phyloP scores from a whole-genome alignment of 2,888 invertebrate species.

The Mesoligia furuncula region DNA sequence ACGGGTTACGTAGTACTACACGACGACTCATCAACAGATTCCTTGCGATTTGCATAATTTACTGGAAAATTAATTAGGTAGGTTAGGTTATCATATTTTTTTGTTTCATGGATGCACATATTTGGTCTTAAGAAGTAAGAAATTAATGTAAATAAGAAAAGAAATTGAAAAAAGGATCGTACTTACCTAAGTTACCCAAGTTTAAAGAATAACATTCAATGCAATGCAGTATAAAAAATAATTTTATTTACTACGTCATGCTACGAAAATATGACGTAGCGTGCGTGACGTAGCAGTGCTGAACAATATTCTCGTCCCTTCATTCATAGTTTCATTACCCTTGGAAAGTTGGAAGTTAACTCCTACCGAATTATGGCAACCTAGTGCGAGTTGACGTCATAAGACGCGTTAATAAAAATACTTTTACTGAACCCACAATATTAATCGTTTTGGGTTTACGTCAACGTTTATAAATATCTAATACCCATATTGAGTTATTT shows the following conservation, averaged over 20 bases:
- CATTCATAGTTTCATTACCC: slow-evolving; percentile 37
- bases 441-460: slow-evolving; percentile 16
- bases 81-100: not conserved
- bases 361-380: slow-evolving; percentile 72
- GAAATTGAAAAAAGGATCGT: not conserved
- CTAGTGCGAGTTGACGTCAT: slow-evolving; percentile 84
- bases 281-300: slow-evolving; percentile 25
- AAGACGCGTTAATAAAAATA: slow-evolving; percentile 67
- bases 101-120: not conserved
- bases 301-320: not conserved
- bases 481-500: not conserved
- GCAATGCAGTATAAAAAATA: not conserved
- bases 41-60: slow-evolving; percentile 6
- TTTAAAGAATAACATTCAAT: not conserved
- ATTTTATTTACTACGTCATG: not conserved
- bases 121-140: not conserved
- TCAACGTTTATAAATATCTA: slow-evolving; percentile 4
- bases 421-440: slow-evolving; percentile 5
- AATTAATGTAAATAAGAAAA: not conserved
- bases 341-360: slow-evolving; percentile 37
- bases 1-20: slow-evolving; percentile 74
- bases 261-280: slow-evolving; percentile 17
- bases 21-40: slow-evolving; percentile 2
- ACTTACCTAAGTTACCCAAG: not conserved
- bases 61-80: not conserved